Percentiles rank a stretch among this genome's conserved stretches.
Conservation (phyloP, 2,113 vertebrate genomes). For the Ochotona curzoniae region DNA sequence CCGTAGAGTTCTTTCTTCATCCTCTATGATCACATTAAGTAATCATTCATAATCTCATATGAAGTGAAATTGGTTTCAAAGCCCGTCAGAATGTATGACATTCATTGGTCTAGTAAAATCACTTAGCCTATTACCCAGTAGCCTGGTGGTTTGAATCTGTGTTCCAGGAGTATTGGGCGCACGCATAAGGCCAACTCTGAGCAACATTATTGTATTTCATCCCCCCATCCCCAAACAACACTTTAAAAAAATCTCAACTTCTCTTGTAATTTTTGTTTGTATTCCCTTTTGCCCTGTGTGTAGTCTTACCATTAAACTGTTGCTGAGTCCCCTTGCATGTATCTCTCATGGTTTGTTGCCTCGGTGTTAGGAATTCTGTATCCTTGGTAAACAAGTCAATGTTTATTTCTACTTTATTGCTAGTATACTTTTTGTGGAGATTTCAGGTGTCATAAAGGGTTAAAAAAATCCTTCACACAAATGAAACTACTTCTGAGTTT, state of each 20-base stretch:
- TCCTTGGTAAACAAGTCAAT: neutral
- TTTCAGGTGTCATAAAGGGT: neutral
- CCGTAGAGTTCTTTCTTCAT: neutral
- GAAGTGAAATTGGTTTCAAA: neutral
- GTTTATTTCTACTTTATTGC: constrained; percentile 18
- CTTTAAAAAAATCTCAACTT: neutral
- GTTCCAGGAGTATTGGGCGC: neutral
- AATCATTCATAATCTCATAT: neutral
- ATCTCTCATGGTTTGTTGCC: neutral
- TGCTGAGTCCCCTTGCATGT: neutral
- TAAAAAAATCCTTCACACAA: neutral
- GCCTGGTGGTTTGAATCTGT: neutral
- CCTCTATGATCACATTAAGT: neutral
- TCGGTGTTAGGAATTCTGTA: neutral
- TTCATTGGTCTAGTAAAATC: neutral
- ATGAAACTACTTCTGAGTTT: neutral
- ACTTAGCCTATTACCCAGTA: neutral
- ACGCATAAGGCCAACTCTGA: neutral
- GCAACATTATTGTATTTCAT: neutral
- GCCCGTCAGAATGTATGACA: neutral
- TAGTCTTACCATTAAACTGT: constrained; percentile 4
- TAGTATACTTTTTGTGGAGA: neutral
- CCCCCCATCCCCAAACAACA: neutral
- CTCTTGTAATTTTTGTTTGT: neutral
- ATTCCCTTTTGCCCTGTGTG: neutral